Base-by-base conservation (phyloP, 2,888 invertebrate species). In the Cynaeus angustus region DNA sequence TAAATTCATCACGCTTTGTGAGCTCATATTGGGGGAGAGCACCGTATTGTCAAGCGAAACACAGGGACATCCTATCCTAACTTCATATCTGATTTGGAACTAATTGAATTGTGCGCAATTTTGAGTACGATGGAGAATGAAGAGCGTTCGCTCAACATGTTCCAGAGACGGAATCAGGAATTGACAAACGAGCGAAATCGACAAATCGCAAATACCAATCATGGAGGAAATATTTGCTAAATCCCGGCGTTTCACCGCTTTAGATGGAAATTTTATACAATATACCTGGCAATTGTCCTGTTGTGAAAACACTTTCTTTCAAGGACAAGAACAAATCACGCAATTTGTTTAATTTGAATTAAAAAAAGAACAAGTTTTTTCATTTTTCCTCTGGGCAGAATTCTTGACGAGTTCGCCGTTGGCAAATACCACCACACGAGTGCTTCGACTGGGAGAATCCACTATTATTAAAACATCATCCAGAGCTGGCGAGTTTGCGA, bases 391-490 rank as follows among this genome's bases (percentile, higher is more conserved):
- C 6, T 9, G 12, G 9, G 1, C 41, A 5, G n/a, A 41, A 41
- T 41, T 13, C 41, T 33, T n/a, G 6, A 13, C 12, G 16, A 46
- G 52, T 52, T 30, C 52, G 52, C 30, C 30, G 5, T 13, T 52
- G 33, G 5, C 10, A 12, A 21, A 50, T 48, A 50, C 48, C 75
- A 56, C 33, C 10, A 16, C 66, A 67, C 75, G 75, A 76, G 76
- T 74, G 75, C 71, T 64, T 68, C 71, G 65, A 72, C 73, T 66
- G 70, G 69, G 76, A 76, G 74, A 76, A 74, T 79, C 74, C 74
- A 75, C 75, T 72, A 77, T 79, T 78, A 79, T 79, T 78, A 79
- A 78, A 78, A 77, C 77, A 77, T 68, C 68, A 68, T 68, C 68
- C 45, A 45, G 61, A 48, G 76, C 66, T 7, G 66, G 33, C 66